Evolutionary conservation across 2,797 vertebrate species (phyloP).

Genomic region (Peromyscus eremicus): DNA sequence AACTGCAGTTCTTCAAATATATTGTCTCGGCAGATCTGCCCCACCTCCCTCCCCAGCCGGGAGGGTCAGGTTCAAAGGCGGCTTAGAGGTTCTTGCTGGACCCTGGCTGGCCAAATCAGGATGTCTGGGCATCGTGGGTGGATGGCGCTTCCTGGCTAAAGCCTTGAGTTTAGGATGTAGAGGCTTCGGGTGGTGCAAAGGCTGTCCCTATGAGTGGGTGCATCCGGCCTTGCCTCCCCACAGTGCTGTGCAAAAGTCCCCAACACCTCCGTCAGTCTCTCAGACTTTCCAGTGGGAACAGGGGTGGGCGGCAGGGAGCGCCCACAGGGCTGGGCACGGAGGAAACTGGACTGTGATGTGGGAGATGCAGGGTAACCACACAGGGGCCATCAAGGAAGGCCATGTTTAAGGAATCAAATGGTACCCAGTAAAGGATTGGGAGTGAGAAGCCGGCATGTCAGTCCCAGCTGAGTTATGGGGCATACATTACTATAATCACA

Average conservation of each 20-base stretch:
- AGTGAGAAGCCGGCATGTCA: background rate
- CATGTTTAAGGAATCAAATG: constrained; percentile 50
- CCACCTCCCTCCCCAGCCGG: background rate
- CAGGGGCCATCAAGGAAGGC: background rate
- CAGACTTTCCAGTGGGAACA: background rate
- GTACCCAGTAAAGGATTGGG: constrained; percentile 1
- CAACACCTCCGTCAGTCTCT: background rate
- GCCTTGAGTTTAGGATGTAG: background rate
- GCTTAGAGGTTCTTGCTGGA: background rate
- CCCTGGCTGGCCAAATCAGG: background rate
- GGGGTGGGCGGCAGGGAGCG: background rate
- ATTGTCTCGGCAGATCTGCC: background rate
- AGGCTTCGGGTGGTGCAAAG: background rate
- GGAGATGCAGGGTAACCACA: background rate
- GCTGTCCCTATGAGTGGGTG: background rate
- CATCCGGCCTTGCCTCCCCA: background rate
- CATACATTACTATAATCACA: background rate
- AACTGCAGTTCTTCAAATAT: constrained; percentile 2
- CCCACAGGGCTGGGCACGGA: background rate
- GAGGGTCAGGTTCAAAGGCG: background rate
- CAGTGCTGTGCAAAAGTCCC: background rate
- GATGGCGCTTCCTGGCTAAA: background rate
- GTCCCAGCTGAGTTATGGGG: constrained; percentile 18
- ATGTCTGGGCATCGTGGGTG: background rate
- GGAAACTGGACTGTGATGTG: background rate